A percentile compares a stretch with the other conserved stretches of the same genome.
Conservation (phyloP, 2,888 invertebrate genomes). For the Pseudanteris insignis region DNA sequence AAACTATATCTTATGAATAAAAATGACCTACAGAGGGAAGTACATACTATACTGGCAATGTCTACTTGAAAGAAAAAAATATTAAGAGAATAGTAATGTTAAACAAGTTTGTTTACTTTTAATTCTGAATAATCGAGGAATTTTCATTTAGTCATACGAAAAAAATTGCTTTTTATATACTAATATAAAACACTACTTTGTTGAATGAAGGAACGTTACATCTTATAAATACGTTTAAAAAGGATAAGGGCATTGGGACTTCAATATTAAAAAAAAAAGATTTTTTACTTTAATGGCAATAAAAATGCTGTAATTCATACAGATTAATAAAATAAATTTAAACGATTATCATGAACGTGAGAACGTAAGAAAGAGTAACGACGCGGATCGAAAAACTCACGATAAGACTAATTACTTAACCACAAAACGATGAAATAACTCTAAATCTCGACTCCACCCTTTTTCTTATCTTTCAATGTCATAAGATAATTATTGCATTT, state of each 20-base stretch:
- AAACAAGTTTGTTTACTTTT: no score
- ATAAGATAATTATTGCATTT: constrained; percentile 24
- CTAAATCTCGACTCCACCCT: constrained; percentile 34
- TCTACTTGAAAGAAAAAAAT: constrained; percentile 21
- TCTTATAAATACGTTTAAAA: constrained; percentile 23
- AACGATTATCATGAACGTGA: background rate
- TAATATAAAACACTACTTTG: constrained; percentile 33
- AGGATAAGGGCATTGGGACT: constrained; percentile 16
- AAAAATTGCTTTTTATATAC: no score
- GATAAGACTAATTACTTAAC: constrained; percentile 39
- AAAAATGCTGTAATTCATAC: background rate
- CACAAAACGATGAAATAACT: constrained; percentile 30
- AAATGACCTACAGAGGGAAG: constrained; percentile 18
- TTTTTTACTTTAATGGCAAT: background rate
- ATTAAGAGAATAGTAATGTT: no score
- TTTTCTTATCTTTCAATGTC: constrained; percentile 18
- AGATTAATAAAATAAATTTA: background rate
- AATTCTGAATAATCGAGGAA: no score
- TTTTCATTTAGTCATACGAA: no score
- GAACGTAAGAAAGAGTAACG: constrained; percentile 6
- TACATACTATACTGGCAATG: constrained; percentile 44
- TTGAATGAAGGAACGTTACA: constrained; percentile 30
- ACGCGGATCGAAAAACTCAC: constrained; percentile 38
- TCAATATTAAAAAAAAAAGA: background rate
- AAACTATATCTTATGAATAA: constrained; percentile 38